Evolutionary conservation across 1,140 invertebrate genomes (phyloP).

Genomic region (Drosophila willistoni): DNA sequence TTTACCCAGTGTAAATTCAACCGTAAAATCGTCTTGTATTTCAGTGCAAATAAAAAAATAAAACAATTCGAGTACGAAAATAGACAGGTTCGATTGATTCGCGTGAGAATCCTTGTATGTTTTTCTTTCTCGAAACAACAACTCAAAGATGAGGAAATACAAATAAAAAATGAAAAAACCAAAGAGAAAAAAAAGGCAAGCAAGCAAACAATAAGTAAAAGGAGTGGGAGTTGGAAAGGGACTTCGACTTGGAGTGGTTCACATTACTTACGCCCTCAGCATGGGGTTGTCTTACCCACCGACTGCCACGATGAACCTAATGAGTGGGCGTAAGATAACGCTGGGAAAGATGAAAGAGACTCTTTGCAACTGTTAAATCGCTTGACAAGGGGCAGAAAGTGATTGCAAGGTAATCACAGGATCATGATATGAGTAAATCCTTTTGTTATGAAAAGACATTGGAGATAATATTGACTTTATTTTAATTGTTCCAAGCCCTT

Average conservation of each 20-base stretch:
- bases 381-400: slow-evolving; percentile 14
- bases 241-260: slow-evolving; percentile 41
- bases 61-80: slow-evolving; percentile 37
- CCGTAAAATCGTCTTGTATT: slow-evolving; percentile 73
- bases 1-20: slow-evolving; percentile 38
- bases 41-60: slow-evolving; percentile 70
- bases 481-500: slow-evolving; percentile 33
- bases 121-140: slow-evolving; percentile 55
- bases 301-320: slow-evolving; percentile 49
- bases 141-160: slow-evolving; percentile 1
- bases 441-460: slow-evolving; percentile 27
- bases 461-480: slow-evolving; percentile 52
- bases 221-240: slow-evolving; percentile 10
- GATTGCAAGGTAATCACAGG: slow-evolving; percentile 14
- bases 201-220: slow-evolving; percentile 26
- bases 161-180: slow-evolving; percentile 16
- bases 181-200: slow-evolving; percentile 39
- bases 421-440: slow-evolving; percentile 13
- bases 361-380: slow-evolving; percentile 61
- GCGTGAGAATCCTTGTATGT: slow-evolving; percentile 73
- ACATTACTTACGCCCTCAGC: slow-evolving; percentile 71
- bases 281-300: slow-evolving; percentile 62
- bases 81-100: slow-evolving; percentile 64
- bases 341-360: slow-evolving; percentile 20
- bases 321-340: slow-evolving; percentile 40